Conservation (phyloP, 2,113 vertebrate genomes). For the Dinomys branickii region DNA sequence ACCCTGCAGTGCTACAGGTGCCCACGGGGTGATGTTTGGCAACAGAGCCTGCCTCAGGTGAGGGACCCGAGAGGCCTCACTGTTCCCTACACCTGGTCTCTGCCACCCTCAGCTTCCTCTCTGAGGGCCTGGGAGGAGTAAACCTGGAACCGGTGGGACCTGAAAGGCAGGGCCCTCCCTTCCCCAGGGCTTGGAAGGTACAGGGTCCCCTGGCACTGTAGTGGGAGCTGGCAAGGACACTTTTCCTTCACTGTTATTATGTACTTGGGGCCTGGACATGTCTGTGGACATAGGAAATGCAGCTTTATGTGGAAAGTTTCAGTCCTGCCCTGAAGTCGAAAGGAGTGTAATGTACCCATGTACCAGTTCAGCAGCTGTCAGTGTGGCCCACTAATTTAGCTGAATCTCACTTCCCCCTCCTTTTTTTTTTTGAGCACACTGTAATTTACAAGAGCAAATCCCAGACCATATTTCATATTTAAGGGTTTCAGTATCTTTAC, state of each 20-base stretch:
- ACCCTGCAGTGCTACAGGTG: background rate
- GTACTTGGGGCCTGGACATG: background rate
- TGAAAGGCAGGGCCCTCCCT: background rate
- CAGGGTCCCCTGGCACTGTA: background rate
- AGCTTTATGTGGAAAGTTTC: background rate
- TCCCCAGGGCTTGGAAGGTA: background rate
- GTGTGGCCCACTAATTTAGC: fast-evolving
- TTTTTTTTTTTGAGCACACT: no score
- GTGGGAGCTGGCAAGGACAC: fast-evolving
- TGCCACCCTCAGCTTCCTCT: no score
- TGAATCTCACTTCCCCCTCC: no score
- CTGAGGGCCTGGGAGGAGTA: fast-evolving
- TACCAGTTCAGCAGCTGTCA: fast-evolving
- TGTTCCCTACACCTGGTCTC: background rate
- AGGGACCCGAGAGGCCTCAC: fast-evolving
- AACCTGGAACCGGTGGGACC: no score
- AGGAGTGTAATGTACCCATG: fast-evolving
- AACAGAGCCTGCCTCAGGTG: no score
- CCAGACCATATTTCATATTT: background rate
- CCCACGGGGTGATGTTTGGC: background rate
- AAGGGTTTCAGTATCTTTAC: background rate
- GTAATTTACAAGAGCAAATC: background rate
- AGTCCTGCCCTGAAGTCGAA: fast-evolving
- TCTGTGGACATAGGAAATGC: fast-evolving
- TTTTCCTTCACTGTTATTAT: background rate